Evolutionary conservation across 2,113 vertebrate species (phyloP).

Genomic region (Brachionichthys hirsutus): DNA sequence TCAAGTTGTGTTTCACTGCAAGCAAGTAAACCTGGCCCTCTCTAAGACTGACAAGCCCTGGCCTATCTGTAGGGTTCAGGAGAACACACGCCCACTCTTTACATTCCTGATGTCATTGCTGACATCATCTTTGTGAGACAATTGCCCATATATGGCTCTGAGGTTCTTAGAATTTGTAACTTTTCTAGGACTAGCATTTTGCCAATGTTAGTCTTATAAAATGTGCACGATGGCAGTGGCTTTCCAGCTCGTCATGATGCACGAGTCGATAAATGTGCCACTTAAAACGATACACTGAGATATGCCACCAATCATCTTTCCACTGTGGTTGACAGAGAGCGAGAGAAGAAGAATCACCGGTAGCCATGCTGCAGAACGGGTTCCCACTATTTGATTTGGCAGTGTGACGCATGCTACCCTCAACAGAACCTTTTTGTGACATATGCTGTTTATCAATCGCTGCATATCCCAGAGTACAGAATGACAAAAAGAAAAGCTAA

Average conservation of each 20-base stretch:
- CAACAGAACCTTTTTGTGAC: slow-evolving; percentile 5
- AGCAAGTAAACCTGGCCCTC: neutral
- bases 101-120: slow-evolving; percentile 27
- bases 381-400: slow-evolving; percentile 31
- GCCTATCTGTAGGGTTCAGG: neutral
- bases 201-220: neutral
- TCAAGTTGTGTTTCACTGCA: slow-evolving; percentile 14
- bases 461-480: no score
- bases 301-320: slow-evolving; percentile 3
- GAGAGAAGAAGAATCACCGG: slow-evolving; percentile 8
- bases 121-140: slow-evolving; percentile 72
- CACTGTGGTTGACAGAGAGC: slow-evolving; percentile 16
- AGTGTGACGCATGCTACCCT: slow-evolving; percentile 11
- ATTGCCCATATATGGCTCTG: slow-evolving; percentile 61
- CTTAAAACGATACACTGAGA: no score
- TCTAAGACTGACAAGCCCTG: neutral
- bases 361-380: slow-evolving; percentile 15
- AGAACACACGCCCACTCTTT: slow-evolving; percentile 46
- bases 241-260: slow-evolving; percentile 13
- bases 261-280: neutral
- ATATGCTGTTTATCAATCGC: no score
- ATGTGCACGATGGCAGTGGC: neutral
- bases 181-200: neutral
- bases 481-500: no score
- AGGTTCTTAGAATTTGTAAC: slow-evolving; percentile 12